Base-by-base conservation (phyloP, 2,888 invertebrate genomes). In the Stenichneumon culpator region DNA sequence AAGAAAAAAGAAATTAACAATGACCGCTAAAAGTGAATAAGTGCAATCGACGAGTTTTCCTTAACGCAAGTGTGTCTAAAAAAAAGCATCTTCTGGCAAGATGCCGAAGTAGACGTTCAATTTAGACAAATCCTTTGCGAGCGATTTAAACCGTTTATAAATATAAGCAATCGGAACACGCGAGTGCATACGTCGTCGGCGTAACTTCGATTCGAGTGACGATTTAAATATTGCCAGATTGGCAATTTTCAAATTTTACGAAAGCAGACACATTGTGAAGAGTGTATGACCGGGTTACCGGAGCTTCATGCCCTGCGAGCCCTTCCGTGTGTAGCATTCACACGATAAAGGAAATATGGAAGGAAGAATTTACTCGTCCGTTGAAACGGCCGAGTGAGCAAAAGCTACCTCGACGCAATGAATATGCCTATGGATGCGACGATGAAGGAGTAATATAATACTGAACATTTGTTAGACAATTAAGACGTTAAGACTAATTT, bases 191-290 rank as follows among this genome's bases (percentile, higher is more conserved):
- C 36, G 6, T 32, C 36, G 36, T 16, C 28, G 7, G 16, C 63
- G 63, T 25, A 44, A 19, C 19, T 36, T 69, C 39, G 25, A 39
- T 7, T 7, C 74, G 47, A 70, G 32, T 60, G 67, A 39, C 7
- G 54, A 68, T 67, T 50, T 25, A 22, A 85, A 63, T 79, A 83
- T 79, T 87, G 82, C 52, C 69, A 83, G 87, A 86, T 87, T 86
- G 85, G 74, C 50, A 82, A 67, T 86, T 88, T 89, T 87, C 69
- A 88, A 86, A 89, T 87, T 89, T 88, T 88, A 88, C 84, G 78
- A 70, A 86, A 79, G 57, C 75, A 52, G 14, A 79, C 14, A 63
- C 39, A 19, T 47, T 89, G 78, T 89, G 86, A 69, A 87, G 86
- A 86, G 79, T 83, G 83, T 78, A 82, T 28, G 16, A 52, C 44